phyloP scores from a whole-genome alignment of 2,888 invertebrate genomes.

The Synanthedon myopaeformis region DNA sequence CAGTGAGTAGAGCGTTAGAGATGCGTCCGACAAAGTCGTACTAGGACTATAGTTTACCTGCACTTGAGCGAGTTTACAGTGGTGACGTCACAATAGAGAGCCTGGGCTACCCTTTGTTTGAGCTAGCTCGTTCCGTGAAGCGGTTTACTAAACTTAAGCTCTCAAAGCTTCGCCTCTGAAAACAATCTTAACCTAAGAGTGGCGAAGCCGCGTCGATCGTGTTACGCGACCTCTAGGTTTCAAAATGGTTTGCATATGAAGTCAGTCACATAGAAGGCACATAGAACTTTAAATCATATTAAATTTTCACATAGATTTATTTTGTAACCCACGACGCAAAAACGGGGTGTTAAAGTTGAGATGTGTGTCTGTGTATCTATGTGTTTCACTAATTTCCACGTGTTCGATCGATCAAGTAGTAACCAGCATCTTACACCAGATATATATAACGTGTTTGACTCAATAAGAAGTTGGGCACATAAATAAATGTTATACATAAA shows the following conservation, averaged over 20 bases:
- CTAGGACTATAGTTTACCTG: constrained; percentile 22
- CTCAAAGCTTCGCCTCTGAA: constrained; percentile 19
- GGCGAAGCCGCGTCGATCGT: neutral
- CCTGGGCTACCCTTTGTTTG: constrained; percentile 22
- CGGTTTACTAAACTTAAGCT: constrained; percentile 30
- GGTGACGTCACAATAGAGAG: constrained; percentile 17
- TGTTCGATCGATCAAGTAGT: too few species aligned
- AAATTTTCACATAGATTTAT: neutral
- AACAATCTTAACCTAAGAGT: constrained; percentile 31
- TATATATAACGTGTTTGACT: too few species aligned
- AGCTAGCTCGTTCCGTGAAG: constrained; percentile 14
- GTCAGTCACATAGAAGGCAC: neutral
- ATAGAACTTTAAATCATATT: neutral
- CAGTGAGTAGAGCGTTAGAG: neutral
- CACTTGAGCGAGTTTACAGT: constrained; percentile 12
- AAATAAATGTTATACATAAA: too few species aligned
- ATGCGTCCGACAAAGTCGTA: neutral
- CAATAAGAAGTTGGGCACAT: too few species aligned
- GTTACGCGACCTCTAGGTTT: neutral
- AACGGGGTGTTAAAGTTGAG: too few species aligned
- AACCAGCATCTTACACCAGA: too few species aligned
- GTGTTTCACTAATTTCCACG: too few species aligned
- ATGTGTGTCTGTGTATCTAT: too few species aligned
- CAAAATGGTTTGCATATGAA: neutral
- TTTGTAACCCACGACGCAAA: too few species aligned